Evolutionary conservation across 2,113 vertebrate species (phyloP).

Genomic region (Paracanthobrama guichenoti): DNA sequence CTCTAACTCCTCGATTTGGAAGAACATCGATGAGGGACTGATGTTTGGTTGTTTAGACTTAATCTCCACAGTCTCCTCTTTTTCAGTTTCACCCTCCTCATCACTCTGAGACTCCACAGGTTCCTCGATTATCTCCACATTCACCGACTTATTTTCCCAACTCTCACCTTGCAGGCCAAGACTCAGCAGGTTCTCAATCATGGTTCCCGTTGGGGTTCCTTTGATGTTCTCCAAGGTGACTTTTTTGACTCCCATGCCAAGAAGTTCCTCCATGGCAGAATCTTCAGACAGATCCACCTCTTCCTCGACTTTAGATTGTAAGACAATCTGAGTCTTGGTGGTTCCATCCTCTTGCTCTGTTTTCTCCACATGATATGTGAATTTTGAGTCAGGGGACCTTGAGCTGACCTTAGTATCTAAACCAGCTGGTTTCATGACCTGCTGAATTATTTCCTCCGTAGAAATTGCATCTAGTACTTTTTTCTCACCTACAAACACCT

Average conservation of each 20-base stretch:
- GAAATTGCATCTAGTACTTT: constrained; percentile 67
- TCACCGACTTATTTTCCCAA: constrained; percentile 78
- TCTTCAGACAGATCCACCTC: constrained; percentile 78
- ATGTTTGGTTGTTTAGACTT: constrained; percentile 55
- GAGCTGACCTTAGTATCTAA: constrained; percentile 65
- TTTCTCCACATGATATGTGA: constrained; percentile 82
- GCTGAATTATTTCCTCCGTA: constrained; percentile 85
- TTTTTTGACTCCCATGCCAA: constrained; percentile 76
- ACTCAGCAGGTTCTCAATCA: constrained; percentile 82
- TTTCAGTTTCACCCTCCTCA: constrained; percentile 68
- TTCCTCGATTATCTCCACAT: constrained; percentile 91
- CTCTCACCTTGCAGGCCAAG: constrained; percentile 74
- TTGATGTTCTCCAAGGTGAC: constrained; percentile 75
- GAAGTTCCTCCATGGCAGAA: constrained; percentile 71
- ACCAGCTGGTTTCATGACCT: constrained; percentile 80
- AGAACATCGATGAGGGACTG: constrained; percentile 77
- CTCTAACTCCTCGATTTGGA: constrained; percentile 87
- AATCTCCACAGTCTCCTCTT: constrained; percentile 54
- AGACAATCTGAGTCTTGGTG: constrained; percentile 82
- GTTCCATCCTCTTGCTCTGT: constrained; percentile 78
- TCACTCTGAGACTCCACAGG: constrained; percentile 72
- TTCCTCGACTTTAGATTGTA: constrained; percentile 85
- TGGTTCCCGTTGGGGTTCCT: constrained; percentile 75
- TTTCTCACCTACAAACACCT: constrained; percentile 56
- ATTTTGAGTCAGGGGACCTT: constrained; percentile 75